Percentiles rank a stretch among this genome's conserved stretches.
These are phyloP conservation scores for Ephialtes manifestator DNA, from an alignment of 2,888 invertebrate genomes.

Conservation along the genomic window DNA sequence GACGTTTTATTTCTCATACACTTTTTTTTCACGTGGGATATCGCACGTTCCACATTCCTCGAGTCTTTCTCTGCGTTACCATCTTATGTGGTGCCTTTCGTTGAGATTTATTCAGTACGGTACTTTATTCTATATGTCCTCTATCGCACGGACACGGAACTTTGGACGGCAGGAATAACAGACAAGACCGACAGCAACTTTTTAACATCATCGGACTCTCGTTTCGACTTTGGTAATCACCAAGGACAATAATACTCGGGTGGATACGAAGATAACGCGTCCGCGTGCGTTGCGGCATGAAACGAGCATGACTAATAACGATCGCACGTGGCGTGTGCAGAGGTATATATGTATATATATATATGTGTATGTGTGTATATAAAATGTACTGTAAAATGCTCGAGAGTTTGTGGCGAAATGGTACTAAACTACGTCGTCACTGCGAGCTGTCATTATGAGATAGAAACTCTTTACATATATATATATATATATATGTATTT, in stretches of 20 bases:
- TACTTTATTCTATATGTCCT: neutral
- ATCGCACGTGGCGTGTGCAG: constrained; percentile 63
- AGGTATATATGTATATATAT: constrained; percentile 9
- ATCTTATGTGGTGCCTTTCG: constrained; percentile 59
- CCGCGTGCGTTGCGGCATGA: constrained; percentile 65
- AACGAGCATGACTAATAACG: constrained; percentile 68
- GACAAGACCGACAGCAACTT: constrained; percentile 40
- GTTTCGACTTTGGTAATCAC: constrained; percentile 44
- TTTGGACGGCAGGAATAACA: constrained; percentile 1
- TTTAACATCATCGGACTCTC: constrained; percentile 47
- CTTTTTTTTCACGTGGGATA: constrained; percentile 46
- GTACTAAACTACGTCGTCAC: constrained; percentile 40
- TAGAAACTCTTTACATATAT: constrained; percentile 40
- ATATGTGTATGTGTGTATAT: constrained; percentile 8
- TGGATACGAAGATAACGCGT: constrained; percentile 44
- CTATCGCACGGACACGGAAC: constrained; percentile 44
- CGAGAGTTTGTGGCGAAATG: constrained; percentile 58
- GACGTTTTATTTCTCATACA: neutral
- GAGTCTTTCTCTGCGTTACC: constrained; percentile 39
- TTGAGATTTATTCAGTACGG: constrained; percentile 56
- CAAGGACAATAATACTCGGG: constrained; percentile 44
- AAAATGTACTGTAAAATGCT: constrained; percentile 17
- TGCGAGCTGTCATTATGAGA: constrained; percentile 8
- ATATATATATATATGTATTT: neutral
- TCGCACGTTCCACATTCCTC: constrained; percentile 48